phyloP scores from a whole-genome alignment of 2,888 invertebrate genomes.

The Lepas anatifera region DNA sequence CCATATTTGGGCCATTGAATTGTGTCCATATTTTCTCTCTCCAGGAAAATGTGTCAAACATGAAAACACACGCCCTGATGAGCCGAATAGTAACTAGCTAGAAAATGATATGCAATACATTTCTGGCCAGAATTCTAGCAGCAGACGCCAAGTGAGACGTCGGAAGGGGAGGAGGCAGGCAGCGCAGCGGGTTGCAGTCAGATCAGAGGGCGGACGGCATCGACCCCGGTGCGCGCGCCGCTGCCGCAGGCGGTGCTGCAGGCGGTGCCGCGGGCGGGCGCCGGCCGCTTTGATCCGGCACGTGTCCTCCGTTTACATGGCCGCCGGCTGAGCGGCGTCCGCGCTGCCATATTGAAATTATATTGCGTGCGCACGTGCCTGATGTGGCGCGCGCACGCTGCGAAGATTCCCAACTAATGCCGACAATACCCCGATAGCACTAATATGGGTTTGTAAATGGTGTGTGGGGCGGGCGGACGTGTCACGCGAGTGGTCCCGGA shows the following conservation, averaged over 20 bases:
- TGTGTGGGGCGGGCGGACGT: not conserved
- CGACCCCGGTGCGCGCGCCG: not conserved
- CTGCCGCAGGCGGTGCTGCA: no score
- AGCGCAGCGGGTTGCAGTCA: no score
- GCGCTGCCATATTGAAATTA: conserved; percentile 11
- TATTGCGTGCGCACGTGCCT: conserved; percentile 8
- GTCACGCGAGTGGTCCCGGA: not conserved
- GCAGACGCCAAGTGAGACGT: no score
- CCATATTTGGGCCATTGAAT: no score
- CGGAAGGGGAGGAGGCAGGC: no score
- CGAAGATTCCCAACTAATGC: not conserved
- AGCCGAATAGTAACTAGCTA: no score
- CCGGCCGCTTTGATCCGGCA: conserved; percentile 5
- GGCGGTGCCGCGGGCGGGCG: not conserved
- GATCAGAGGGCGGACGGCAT: not conserved
- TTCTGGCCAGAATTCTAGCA: no score
- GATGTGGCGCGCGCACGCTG: not conserved
- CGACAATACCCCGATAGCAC: conserved; percentile 9
- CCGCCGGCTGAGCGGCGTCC: conserved; percentile 1
- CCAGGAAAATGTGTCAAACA: no score
- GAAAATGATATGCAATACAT: no score
- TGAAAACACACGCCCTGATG: no score
- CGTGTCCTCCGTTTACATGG: conserved; percentile 5
- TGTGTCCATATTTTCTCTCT: no score
- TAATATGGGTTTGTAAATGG: conserved; percentile 12